Evolutionary conservation across 2,888 invertebrate species (phyloP).

Genomic region (Cephus runcator): DNA sequence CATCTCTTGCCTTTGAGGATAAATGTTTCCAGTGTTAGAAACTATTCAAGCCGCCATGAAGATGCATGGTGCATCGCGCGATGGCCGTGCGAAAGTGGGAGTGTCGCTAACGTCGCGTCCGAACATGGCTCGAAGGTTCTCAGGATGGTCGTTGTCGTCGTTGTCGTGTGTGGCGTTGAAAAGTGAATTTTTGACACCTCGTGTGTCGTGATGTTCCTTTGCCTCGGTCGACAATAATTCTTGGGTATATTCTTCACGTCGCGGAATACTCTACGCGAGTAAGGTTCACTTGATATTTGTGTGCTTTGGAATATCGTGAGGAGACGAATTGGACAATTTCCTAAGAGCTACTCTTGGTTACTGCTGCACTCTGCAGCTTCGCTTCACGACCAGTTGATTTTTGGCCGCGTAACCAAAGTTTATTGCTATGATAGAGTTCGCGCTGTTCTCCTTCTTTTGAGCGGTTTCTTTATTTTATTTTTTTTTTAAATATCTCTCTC

Average conservation of each 20-base stretch:
- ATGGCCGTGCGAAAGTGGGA: slow-evolving; percentile 41
- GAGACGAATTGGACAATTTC: neutral
- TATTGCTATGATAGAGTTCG: neutral
- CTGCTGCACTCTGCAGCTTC: neutral
- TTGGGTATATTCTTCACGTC: neutral
- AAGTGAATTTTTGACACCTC: slow-evolving; percentile 2
- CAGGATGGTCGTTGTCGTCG: slow-evolving; percentile 3
- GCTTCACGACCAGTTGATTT: neutral
- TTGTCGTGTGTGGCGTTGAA: neutral
- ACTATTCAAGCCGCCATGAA: neutral
- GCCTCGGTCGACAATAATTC: neutral
- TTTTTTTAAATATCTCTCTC: neutral
- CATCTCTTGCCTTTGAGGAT: neutral
- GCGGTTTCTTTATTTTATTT: neutral
- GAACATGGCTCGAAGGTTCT: slow-evolving; percentile 30
- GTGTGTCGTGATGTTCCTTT: neutral
- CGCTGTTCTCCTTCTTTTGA: neutral
- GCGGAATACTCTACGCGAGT: neutral
- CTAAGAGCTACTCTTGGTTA: neutral
- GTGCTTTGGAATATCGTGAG: neutral
- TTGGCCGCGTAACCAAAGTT: neutral
- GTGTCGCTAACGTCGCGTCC: slow-evolving; percentile 36
- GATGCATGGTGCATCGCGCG: slow-evolving; percentile 23
- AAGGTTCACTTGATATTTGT: neutral
- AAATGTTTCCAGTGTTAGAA: neutral